phyloP scores from a whole-genome alignment of 2,113 vertebrate species.

The Labrus mixtus region DNA sequence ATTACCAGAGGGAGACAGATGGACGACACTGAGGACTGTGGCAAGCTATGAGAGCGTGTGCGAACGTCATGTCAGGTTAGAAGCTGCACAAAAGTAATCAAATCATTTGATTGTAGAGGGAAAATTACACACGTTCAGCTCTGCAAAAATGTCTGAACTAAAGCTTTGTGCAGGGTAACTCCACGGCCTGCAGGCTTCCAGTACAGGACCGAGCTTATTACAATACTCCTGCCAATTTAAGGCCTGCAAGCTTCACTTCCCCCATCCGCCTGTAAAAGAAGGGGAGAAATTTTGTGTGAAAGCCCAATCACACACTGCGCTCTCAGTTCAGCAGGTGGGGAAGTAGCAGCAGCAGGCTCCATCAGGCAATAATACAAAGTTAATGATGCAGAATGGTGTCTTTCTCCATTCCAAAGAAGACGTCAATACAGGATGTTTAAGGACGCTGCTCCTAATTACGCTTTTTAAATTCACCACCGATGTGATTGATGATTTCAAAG shows the following conservation, averaged over 20 bases:
- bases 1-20: conserved; percentile 69
- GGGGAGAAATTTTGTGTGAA: conserved; percentile 77
- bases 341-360: conserved; percentile 81
- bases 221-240: conserved; percentile 72
- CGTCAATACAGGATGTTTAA: conserved; percentile 86
- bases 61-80: conserved; percentile 46
- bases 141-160: conserved; percentile 39
- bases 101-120: conserved; percentile 26
- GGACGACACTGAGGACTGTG: conserved; percentile 52
- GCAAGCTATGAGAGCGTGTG: conserved; percentile 54
- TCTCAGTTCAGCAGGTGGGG: conserved; percentile 78
- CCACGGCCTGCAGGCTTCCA: conserved; percentile 20
- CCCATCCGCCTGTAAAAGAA: conserved; percentile 68
- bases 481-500: conserved; percentile 86
- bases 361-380: conserved; percentile 87
- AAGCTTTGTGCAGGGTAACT: conserved; percentile 28
- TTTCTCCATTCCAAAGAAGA: conserved; percentile 84
- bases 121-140: conserved; percentile 39
- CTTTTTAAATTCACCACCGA: conserved; percentile 84
- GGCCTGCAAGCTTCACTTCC: conserved; percentile 67
- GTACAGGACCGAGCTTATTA: conserved; percentile 53
- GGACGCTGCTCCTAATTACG: conserved; percentile 85
- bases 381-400: conserved; percentile 87
- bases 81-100: conserved; percentile 51
- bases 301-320: conserved; percentile 81